These are phyloP conservation scores for Fukomys damarensis DNA, from an alignment of 2,113 vertebrate species.

Conservation along the genomic window DNA sequence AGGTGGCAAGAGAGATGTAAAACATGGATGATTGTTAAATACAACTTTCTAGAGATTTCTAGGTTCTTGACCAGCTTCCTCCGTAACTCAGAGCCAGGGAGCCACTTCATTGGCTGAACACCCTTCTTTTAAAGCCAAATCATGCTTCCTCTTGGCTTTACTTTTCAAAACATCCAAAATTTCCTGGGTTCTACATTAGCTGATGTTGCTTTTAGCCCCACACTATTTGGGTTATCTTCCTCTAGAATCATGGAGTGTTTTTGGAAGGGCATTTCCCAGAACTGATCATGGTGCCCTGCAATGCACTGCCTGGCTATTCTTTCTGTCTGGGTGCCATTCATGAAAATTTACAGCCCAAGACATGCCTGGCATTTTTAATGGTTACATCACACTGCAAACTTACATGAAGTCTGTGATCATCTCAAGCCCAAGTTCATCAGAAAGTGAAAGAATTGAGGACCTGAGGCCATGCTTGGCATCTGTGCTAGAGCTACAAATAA, in stretches of 20 bases:
- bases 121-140: background rate
- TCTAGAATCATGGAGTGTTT: background rate
- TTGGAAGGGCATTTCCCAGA: background rate
- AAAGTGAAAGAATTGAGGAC: background rate
- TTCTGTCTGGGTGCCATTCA: background rate
- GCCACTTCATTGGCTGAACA: too few relatives aligned
- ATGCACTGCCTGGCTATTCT: background rate
- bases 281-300: fast-evolving
- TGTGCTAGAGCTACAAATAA: background rate
- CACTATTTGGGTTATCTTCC: background rate
- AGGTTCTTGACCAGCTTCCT: background rate
- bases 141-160: background rate
- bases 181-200: background rate
- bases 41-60: background rate
- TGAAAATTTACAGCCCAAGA: background rate
- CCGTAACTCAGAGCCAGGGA: fast-evolving
- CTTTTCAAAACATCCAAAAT: fast-evolving
- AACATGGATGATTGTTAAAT: background rate
- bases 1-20: background rate
- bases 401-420: background rate
- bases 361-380: background rate
- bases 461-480: background rate
- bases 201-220: too few relatives aligned
- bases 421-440: background rate
- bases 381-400: background rate